phyloP scores from a whole-genome alignment of 2,797 vertebrate species.

The Paramormyrops hopkinsi region DNA sequence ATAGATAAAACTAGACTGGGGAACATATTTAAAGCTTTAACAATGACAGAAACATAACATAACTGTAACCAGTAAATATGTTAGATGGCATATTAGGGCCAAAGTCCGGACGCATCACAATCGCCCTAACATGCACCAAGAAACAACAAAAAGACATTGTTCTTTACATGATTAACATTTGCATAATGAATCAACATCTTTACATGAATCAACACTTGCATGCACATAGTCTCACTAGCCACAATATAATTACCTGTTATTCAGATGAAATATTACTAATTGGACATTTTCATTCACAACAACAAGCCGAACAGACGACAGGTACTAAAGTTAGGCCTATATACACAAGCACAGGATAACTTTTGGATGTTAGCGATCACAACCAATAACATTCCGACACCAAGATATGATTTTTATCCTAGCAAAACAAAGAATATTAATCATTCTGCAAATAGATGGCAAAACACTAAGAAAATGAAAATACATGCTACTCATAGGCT shows the following conservation, averaged over 20 bases:
- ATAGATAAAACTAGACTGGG: neutral
- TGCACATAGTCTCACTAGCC: neutral
- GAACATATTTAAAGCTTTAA: neutral
- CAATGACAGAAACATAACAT: neutral
- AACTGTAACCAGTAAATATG: neutral
- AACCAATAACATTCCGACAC: neutral
- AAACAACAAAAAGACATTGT: neutral
- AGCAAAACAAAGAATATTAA: neutral
- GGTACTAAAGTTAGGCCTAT: neutral
- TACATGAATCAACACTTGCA: neutral
- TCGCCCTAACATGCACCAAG: neutral
- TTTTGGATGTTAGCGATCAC: neutral
- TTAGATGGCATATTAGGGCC: neutral
- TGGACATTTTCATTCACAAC: neutral
- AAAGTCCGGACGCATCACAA: neutral
- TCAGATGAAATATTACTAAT: neutral
- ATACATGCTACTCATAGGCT: neutral
- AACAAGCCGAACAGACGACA: neutral
- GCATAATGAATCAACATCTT: too few species aligned
- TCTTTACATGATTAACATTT: neutral
- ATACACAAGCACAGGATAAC: neutral
- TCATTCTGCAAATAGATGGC: neutral
- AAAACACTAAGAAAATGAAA: neutral
- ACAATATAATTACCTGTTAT: too few species aligned
- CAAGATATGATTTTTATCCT: neutral